phyloP scores from a whole-genome alignment of 2,113 vertebrate genomes.

The Mugil cephalus region DNA sequence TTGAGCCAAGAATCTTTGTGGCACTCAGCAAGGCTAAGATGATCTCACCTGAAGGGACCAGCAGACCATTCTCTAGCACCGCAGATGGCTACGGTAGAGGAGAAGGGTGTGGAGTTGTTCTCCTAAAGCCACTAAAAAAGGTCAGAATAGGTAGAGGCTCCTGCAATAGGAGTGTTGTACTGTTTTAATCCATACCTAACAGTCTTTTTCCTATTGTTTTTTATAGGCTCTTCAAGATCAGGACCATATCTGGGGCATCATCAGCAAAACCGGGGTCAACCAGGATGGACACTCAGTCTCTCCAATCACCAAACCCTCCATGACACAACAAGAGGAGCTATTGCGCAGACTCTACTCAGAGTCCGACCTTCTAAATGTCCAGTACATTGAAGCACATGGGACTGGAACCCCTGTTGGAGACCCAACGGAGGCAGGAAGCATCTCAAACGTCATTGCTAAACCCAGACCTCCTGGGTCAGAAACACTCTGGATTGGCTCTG shows the following conservation, averaged over 20 bases:
- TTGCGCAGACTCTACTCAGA: conserved; percentile 85
- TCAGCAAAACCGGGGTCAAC: conserved; percentile 87
- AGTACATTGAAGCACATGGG: conserved; percentile 90
- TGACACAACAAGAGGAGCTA: conserved; percentile 86
- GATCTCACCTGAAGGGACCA: conserved; percentile 89
- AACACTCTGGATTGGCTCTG: conserved; percentile 86
- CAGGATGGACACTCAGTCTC: conserved; percentile 86
- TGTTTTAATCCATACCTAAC: no score
- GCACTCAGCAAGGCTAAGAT: conserved; percentile 90
- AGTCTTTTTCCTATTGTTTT: not conserved
- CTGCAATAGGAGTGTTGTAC: not conserved
- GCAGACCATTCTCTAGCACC: conserved; percentile 87
- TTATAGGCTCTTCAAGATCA: conserved; percentile 82
- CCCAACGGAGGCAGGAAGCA: conserved; percentile 84
- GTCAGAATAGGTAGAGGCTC: conserved; percentile 63
- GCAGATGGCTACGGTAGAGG: conserved; percentile 92
- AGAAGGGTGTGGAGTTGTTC: conserved; percentile 89
- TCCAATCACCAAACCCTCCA: conserved; percentile 89
- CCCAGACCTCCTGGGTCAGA: conserved; percentile 69
- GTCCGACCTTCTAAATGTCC: conserved; percentile 82
- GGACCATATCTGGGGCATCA: conserved; percentile 88
- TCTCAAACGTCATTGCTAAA: conserved; percentile 84
- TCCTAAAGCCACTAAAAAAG: conserved; percentile 87
- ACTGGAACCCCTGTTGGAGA: conserved; percentile 89
- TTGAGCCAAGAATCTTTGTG: conserved; percentile 86